A percentile compares a stretch with the other conserved stretches of the same genome.
Evolutionary conservation across 2,797 vertebrate species (phyloP).

Genomic region (Coendou prehensilis): DNA sequence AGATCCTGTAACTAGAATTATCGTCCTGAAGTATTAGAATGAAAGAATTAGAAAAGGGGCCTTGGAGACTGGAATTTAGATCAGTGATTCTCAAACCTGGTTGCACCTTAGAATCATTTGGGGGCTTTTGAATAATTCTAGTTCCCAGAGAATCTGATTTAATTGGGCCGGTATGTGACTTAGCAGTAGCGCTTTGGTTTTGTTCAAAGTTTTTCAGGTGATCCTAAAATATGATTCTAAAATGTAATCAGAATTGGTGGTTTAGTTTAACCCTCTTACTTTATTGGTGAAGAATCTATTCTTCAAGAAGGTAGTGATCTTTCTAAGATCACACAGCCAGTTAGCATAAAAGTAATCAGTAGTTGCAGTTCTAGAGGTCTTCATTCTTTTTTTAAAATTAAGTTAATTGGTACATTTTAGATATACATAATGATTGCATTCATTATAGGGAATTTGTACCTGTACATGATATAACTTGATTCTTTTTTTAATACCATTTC

Average conservation of each 20-base stretch:
- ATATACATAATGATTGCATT: not conserved
- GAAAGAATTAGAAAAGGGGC: constrained; percentile 24
- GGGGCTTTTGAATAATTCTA: not conserved
- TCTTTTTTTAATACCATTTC: not conserved
- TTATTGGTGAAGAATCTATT: constrained; percentile 60
- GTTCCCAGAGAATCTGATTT: not conserved
- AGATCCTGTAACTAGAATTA: constrained; percentile 48
- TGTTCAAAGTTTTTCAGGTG: constrained; percentile 34
- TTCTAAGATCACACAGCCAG: constrained; percentile 12
- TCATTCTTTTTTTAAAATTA: not conserved
- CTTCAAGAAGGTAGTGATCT: constrained; percentile 55
- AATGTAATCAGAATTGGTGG: not conserved
- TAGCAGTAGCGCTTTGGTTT: not conserved
- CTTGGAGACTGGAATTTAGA: constrained; percentile 17
- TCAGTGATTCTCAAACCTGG: not conserved
- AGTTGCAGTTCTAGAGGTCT: not conserved
- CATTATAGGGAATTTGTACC: not conserved
- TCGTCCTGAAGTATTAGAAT: not conserved
- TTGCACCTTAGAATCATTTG: constrained; percentile 48
- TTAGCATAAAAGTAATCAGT: constrained; percentile 34
- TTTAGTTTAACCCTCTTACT: not conserved
- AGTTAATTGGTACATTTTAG: not conserved
- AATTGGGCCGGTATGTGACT: not conserved
- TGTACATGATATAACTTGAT: not conserved
- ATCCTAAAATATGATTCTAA: constrained; percentile 53